A percentile compares a stretch with the other conserved stretches of the same genome.
phyloP scores from a whole-genome alignment of 2,797 vertebrate species.

The Crax fasciolata region DNA sequence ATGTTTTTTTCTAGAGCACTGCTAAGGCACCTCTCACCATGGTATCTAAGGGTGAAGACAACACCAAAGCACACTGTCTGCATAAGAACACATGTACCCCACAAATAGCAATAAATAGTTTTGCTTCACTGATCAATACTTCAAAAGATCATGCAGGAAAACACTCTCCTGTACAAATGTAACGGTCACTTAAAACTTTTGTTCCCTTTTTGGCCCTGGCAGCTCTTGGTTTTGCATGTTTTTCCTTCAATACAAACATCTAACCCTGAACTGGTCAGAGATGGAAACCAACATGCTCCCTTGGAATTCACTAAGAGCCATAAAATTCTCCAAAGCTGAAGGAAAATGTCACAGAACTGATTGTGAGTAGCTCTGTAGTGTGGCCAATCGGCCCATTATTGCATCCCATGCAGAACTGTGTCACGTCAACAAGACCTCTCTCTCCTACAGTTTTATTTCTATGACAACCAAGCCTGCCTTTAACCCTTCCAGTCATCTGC shows the following conservation, averaged over 20 bases:
- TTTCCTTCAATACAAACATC: background rate
- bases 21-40: background rate
- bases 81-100: background rate
- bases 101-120: background rate
- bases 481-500: constrained; percentile 2
- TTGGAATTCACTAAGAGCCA: background rate
- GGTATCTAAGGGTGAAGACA: background rate
- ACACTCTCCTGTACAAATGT: background rate
- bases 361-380: background rate
- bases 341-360: background rate
- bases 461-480: background rate
- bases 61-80: background rate
- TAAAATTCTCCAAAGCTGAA: background rate
- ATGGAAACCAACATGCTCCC: background rate
- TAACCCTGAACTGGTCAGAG: background rate
- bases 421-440: background rate
- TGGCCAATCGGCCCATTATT: background rate
- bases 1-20: background rate
- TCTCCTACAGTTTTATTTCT: background rate
- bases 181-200: background rate
- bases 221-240: background rate
- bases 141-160: background rate
- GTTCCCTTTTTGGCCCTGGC: background rate
- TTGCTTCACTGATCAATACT: background rate
- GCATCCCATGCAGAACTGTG: background rate